Evolutionary conservation across 2,888 invertebrate species (phyloP).

Genomic region (Eudasyphora cyanicolor): DNA sequence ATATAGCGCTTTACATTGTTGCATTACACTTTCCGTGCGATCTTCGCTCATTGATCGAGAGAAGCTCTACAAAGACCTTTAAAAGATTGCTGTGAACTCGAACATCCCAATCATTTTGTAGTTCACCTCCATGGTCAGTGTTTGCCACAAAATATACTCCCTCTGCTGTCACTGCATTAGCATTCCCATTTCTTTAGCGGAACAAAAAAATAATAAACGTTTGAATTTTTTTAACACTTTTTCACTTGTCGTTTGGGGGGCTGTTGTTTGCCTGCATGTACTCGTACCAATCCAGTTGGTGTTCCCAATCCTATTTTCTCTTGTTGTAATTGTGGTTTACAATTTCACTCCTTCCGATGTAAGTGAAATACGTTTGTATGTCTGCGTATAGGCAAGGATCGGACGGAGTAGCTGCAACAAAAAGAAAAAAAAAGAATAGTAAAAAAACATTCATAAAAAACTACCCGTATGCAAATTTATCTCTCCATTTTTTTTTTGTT

Average conservation of each 20-base stretch:
- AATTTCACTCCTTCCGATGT: constrained; percentile 6
- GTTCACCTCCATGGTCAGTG: neutral
- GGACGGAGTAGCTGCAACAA: neutral
- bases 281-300: no score
- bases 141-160: no score
- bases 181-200: neutral
- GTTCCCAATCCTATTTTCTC: neutral
- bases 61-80: no score
- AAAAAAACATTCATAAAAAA: constrained; percentile 8
- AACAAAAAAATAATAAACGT: neutral
- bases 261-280: no score
- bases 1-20: no score
- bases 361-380: neutral
- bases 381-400: constrained; percentile 2
- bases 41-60: no score
- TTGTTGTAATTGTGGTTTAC: constrained; percentile 22
- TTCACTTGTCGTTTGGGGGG: neutral
- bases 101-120: no score
- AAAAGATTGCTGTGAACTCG: no score
- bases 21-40: no score
- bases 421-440: no score
- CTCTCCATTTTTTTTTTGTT: no score
- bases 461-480: constrained; percentile 25
- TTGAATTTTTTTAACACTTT: constrained; percentile 10
- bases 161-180: neutral